Evolutionary conservation across 2,888 invertebrate genomes (phyloP), one percentile per base, ranked within the genome.

Genomic region (Uloborus plumipes): DNA sequence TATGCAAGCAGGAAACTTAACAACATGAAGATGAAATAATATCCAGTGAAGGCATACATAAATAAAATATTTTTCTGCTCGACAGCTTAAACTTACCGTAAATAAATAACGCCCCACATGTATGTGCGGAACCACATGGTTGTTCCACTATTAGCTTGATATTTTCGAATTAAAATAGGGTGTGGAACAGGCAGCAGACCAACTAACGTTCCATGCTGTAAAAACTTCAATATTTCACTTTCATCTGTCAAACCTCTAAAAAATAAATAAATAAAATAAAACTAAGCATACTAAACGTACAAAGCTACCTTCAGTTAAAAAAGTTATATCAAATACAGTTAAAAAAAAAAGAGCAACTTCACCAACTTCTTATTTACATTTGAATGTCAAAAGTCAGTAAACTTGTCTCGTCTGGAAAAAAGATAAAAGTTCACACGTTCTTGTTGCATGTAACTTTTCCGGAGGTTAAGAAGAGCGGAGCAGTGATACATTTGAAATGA

Each of bases 91-190:
- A 98, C 94, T 90, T 99, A 99, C 88, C 98, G 93, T 87, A 99
- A 92, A 90, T 99, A 99, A 86, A 99, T 98, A 75, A 99, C 97
- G 70, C 99, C 99, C 99, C 99, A 99, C 93, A 99, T 96, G 89
- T 99, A 99, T 0, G 99, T 99, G 76, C 99, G 92, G 91, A 99
- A 99, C 99, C 99, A 99, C 88, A 98, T 97, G 39, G 98, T 98
- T 0, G 99, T 99, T 84, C 98, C 99, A 53, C 94, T 93, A 90
- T 99, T 99, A 66, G 99, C 98, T 90, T 99, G 99, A 91, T 99
- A 99, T 72, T 99, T 97, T 87, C 99, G 92, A 88, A 99, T 99
- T 84, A 99, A 93, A 89, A 99, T 99, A 13, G 99, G 99, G 91
- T 99, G 99, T 9, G 99, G 99, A 72, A 99, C 99, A 0, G 99